Conservation (phyloP, 2,113 vertebrate genomes). For the Diadophis punctatus region DNA sequence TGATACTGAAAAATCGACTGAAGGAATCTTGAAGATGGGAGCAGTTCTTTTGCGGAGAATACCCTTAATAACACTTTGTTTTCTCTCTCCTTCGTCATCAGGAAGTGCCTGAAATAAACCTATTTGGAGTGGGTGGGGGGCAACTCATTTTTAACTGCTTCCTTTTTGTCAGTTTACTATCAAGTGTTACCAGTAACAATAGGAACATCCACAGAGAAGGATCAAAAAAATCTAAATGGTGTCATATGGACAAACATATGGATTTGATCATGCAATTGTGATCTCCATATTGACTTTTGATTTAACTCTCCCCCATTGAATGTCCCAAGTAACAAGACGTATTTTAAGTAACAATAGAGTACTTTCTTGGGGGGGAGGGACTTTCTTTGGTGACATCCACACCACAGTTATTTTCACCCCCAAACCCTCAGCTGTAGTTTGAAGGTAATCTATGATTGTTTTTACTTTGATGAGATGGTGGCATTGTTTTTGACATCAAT, state of each 20-base stretch:
- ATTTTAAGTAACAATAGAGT: background rate
- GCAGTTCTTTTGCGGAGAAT: background rate
- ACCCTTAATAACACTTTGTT: background rate
- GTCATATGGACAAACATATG: background rate
- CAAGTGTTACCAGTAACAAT: background rate
- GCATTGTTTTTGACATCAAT: background rate
- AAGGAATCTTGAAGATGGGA: background rate
- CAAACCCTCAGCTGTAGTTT: background rate
- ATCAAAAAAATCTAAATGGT: background rate
- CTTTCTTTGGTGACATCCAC: background rate
- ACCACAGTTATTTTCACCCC: background rate
- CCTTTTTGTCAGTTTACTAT: rapidly evolving
- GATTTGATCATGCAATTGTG: background rate
- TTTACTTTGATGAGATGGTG: background rate
- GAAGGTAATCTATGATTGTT: background rate
- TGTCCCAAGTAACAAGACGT: background rate
- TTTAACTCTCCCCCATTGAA: background rate
- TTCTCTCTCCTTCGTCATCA: background rate
- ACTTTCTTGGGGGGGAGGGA: background rate
- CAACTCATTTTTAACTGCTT: background rate
- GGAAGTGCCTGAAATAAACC: background rate
- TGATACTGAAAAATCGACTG: background rate
- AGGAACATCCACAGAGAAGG: background rate
- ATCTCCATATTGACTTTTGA: background rate
- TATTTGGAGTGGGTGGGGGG: background rate